phyloP scores from a whole-genome alignment of 2,797 vertebrate species.

The Crenichthys baileyi region DNA sequence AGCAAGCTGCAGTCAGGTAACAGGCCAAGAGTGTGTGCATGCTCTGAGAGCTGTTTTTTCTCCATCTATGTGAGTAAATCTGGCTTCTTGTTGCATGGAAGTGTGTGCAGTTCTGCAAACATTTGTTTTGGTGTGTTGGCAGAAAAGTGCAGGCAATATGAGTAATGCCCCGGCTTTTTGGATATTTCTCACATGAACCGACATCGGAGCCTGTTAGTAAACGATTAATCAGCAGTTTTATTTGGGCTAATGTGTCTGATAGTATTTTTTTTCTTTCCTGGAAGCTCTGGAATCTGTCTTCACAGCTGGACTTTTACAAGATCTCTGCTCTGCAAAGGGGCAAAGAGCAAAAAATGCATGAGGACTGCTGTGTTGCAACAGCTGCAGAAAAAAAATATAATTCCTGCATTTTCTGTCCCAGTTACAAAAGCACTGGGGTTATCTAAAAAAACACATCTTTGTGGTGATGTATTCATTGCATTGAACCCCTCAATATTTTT shows the following conservation, averaged over 20 bases:
- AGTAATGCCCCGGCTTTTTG: constrained; percentile 64
- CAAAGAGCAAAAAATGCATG: constrained; percentile 26
- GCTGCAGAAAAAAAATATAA: constrained; percentile 13
- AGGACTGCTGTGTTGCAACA: constrained; percentile 54
- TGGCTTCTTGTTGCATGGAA: background rate
- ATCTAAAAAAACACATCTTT: constrained; percentile 24
- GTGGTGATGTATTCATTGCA: constrained; percentile 32
- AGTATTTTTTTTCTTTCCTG: constrained; percentile 65
- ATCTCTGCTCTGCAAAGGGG: constrained; percentile 44
- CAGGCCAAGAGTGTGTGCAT: constrained; percentile 33
- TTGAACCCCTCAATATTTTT: constrained; percentile 22
- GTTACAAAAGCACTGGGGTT: constrained; percentile 1
- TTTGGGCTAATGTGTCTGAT: constrained; percentile 71
- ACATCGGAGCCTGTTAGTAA: constrained; percentile 77
- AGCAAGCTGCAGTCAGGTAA: constrained; percentile 46
- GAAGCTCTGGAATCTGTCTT: constrained; percentile 74
- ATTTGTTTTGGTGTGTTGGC: constrained; percentile 28
- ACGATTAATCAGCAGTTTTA: constrained; percentile 76
- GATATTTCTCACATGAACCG: constrained; percentile 65
- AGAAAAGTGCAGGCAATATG: constrained; percentile 55
- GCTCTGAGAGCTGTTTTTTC: constrained; percentile 23
- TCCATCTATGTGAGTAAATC: constrained; percentile 6
- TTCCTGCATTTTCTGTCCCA: background rate
- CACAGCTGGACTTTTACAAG: constrained; percentile 76
- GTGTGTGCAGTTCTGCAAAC: constrained; percentile 4